phyloP scores from a whole-genome alignment of 2,113 vertebrate genomes.

The Xenopus laevis region DNA sequence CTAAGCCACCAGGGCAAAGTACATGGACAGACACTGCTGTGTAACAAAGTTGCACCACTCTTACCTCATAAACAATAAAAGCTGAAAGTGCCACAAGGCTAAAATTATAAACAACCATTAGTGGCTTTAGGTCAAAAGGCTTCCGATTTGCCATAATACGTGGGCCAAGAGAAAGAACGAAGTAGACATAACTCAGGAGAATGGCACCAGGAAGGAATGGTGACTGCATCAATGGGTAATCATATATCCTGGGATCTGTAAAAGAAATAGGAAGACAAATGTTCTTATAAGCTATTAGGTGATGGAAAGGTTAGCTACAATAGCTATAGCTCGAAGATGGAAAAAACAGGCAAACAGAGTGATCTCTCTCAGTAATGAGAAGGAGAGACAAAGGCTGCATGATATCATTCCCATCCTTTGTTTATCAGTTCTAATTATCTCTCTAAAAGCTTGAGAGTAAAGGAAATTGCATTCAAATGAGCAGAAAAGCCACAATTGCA shows the following conservation, averaged over 20 bases:
- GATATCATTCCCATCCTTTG: too few relatives aligned
- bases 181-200: slow-evolving; percentile 83
- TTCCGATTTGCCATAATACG: slow-evolving; percentile 91
- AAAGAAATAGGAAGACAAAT: slow-evolving; percentile 24
- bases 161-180: slow-evolving; percentile 88
- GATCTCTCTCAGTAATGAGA: background rate
- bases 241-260: slow-evolving; percentile 79
- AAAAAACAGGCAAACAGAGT: background rate
- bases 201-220: slow-evolving; percentile 78
- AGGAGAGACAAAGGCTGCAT: too few relatives aligned
- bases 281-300: too few relatives aligned
- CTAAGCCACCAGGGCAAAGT: too few relatives aligned
- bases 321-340: background rate
- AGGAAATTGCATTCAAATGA: too few relatives aligned
- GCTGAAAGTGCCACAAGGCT: slow-evolving; percentile 81
- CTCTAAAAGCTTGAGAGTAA: too few relatives aligned
- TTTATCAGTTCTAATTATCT: too few relatives aligned
- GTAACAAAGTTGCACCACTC: too few relatives aligned
- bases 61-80: slow-evolving; percentile 93
- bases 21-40: too few relatives aligned
- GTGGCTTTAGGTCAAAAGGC: slow-evolving; percentile 86
- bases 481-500: too few relatives aligned
- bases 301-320: background rate
- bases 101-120: slow-evolving; percentile 96
- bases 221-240: slow-evolving; percentile 84